A percentile compares a stretch with the other conserved stretches of the same genome.
Evolutionary conservation across 2,113 vertebrate genomes (phyloP).

Genomic region (Labeo rohita): DNA sequence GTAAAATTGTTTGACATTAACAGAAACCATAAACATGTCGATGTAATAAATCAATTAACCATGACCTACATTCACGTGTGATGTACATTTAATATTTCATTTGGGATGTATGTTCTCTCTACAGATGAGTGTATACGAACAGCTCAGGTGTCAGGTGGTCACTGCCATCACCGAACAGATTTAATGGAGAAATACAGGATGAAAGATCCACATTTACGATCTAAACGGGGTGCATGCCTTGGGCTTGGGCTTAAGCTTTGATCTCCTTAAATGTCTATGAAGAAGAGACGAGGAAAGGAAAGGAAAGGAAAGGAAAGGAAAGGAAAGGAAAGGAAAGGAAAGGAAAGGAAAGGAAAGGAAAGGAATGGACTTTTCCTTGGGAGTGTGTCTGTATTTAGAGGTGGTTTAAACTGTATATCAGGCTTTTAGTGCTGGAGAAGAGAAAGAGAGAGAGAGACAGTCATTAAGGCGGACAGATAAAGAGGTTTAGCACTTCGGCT

Average conservation of each 20-base stretch:
- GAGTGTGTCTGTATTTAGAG: not conserved
- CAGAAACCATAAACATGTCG: conserved; percentile 27
- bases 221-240: conserved; percentile 58
- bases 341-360: not conserved
- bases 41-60: conserved; percentile 39
- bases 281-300: not conserved
- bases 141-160: not conserved
- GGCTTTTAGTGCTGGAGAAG: conserved; percentile 8
- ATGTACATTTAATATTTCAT: not conserved
- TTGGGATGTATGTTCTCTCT: not conserved
- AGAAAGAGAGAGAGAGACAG: not conserved
- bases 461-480: conserved; percentile 22
- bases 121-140: not conserved
- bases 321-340: not conserved
- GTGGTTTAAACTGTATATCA: conserved; percentile 6
- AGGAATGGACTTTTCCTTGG: not conserved
- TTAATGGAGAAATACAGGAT: conserved; percentile 63
- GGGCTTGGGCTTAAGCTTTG: conserved; percentile 77
- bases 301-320: not conserved
- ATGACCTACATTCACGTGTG: not conserved
- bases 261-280: conserved; percentile 75
- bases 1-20: conserved; percentile 29
- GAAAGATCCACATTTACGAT: conserved; percentile 66
- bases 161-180: conserved; percentile 48
- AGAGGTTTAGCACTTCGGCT: conserved; percentile 20